Percentiles rank a stretch among this genome's conserved stretches.
phyloP scores from a whole-genome alignment of 2,888 invertebrate species.

The Thymelicus sylvestris region DNA sequence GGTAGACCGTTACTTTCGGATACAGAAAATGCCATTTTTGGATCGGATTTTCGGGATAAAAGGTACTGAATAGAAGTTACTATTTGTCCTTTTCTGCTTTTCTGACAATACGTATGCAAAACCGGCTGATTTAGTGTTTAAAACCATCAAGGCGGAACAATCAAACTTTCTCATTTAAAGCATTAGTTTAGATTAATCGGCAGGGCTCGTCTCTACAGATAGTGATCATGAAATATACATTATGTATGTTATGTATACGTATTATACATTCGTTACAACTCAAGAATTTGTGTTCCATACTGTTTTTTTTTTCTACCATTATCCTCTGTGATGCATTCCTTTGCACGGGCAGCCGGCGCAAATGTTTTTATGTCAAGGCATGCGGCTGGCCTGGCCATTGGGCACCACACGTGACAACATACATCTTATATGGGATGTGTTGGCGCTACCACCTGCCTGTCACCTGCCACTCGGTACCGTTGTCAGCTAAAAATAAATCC shows the following conservation, averaged over 20 bases:
- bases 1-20: no score
- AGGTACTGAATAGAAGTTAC: no score
- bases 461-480: constrained; percentile 17
- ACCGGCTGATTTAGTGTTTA: no score
- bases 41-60: no score
- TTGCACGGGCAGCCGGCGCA: constrained; percentile 13
- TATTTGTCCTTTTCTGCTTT: no score
- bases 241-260: not conserved
- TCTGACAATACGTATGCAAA: no score
- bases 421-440: constrained; percentile 2
- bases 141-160: no score
- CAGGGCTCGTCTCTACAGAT: no score
- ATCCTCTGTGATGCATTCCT: constrained; percentile 25
- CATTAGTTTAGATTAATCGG: no score
- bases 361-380: constrained; percentile 32
- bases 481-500: constrained; percentile 17
- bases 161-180: no score
- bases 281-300: constrained; percentile 2
- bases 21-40: no score
- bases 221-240: no score
- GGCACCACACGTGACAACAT: constrained; percentile 13
- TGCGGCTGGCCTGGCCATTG: not conserved
- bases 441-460: constrained; percentile 10
- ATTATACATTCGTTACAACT: not conserved
- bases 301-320: constrained; percentile 13